Conservation (phyloP, 92 coral and sea anemone species). For the Galaxea fascicularis region DNA sequence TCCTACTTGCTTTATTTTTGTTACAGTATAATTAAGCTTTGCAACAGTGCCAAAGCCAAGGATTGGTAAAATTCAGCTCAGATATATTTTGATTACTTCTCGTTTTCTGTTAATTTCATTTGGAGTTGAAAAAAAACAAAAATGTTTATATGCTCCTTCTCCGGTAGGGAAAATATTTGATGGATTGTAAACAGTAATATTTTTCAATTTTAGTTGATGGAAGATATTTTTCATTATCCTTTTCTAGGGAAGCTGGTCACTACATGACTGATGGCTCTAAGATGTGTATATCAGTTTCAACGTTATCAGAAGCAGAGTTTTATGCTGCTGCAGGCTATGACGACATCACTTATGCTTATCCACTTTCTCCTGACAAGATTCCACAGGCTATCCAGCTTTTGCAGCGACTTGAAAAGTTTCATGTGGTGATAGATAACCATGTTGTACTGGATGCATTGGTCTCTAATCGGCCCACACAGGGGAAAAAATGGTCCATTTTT, state of each 20-base stretch:
- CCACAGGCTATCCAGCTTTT: slow-evolving; percentile 78
- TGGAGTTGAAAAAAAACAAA: no score
- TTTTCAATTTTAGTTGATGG: no score
- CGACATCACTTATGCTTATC: slow-evolving; percentile 93
- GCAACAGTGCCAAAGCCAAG: no score
- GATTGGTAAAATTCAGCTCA: no score
- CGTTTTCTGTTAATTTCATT: no score
- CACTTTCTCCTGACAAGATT: slow-evolving; percentile 83
- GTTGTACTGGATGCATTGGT: slow-evolving; percentile 73
- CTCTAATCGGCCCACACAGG: slow-evolving; percentile 34
- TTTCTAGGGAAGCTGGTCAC: slow-evolving; percentile 82
- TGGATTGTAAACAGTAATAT: no score
- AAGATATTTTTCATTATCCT: background rate
- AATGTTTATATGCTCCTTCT: no score
- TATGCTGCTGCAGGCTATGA: slow-evolving; percentile 81
- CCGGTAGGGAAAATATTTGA: no score
- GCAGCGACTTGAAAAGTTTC: slow-evolving; percentile 72
- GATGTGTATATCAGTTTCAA: slow-evolving; percentile 86
- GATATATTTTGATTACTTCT: no score
- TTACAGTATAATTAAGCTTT: no score
- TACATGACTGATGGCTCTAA: slow-evolving; percentile 85
- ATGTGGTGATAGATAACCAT: slow-evolving; percentile 82
- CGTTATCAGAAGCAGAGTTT: slow-evolving; percentile 93
- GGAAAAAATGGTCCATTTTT: slow-evolving; percentile 88
- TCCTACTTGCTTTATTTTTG: no score